A percentile compares a stretch with the other conserved stretches of the same genome.
These are phyloP conservation scores for Lasius platythorax DNA, from an alignment of 2,888 invertebrate species.

Conservation along the genomic window DNA sequence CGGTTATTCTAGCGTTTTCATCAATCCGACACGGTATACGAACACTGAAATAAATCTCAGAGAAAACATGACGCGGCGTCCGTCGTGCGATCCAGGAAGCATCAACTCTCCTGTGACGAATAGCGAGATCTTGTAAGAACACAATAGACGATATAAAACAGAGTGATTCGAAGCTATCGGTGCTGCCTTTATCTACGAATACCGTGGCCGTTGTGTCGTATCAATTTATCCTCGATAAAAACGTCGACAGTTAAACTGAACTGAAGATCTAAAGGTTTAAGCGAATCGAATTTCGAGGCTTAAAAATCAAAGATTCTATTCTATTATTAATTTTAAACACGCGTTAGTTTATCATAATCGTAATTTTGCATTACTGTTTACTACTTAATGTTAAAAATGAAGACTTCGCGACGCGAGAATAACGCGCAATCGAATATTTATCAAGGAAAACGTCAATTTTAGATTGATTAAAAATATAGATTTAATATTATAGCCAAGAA, in stretches of 20 bases:
- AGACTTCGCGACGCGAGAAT: not conserved
- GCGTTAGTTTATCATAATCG: not conserved
- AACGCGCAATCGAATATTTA: not conserved
- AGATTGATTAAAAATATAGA: not conserved
- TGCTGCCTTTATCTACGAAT: not conserved
- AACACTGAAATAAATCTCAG: slow-evolving; percentile 58
- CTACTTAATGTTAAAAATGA: not conserved
- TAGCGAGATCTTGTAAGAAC: slow-evolving; percentile 54
- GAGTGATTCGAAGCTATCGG: slow-evolving; percentile 26
- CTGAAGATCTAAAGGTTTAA: not conserved
- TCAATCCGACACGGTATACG: slow-evolving; percentile 68
- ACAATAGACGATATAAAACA: slow-evolving; percentile 45
- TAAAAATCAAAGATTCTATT: not conserved
- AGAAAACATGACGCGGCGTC: slow-evolving; percentile 59
- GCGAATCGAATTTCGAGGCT: not conserved
- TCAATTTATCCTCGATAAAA: slow-evolving; percentile 3
- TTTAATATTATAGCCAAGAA: not conserved
- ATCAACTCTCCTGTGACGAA: slow-evolving; percentile 57
- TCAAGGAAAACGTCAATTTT: not conserved
- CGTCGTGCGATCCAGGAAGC: slow-evolving; percentile 60
- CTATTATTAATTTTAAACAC: not conserved
- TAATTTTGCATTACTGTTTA: not conserved
- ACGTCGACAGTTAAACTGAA: not conserved
- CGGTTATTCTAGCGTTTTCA: slow-evolving; percentile 56
- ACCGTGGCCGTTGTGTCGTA: slow-evolving; percentile 15